Conservation (phyloP, 2,888 invertebrate genomes). For the Sympetrum striolatum region DNA sequence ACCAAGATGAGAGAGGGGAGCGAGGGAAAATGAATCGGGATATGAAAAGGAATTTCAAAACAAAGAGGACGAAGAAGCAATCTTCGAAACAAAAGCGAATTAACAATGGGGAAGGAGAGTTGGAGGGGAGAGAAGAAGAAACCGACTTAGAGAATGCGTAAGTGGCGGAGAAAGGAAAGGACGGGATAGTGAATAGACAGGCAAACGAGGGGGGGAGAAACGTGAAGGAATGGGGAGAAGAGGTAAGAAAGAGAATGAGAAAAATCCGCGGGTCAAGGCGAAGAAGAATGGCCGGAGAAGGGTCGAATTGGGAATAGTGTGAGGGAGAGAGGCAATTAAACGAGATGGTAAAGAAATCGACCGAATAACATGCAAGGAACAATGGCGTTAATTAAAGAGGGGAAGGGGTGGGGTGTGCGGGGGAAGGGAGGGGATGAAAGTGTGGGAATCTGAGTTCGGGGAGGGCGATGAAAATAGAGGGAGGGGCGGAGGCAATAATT, state of each 20-base stretch:
- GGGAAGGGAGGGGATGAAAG: neutral
- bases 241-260: neutral
- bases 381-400: slow-evolving; percentile 37
- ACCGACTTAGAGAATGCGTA: neutral
- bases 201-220: neutral
- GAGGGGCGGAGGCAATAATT: neutral
- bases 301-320: neutral
- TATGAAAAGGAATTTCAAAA: slow-evolving; percentile 32
- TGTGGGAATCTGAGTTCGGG: neutral
- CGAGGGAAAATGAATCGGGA: slow-evolving; percentile 11
- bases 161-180: neutral
- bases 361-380: slow-evolving; percentile 13
- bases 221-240: neutral
- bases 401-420: neutral
- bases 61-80: slow-evolving; percentile 27
- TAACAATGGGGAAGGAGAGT: neutral
- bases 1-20: neutral
- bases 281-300: neutral
- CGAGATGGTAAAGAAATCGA: neutral
- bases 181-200: neutral
- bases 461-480: neutral
- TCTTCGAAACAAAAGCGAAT: slow-evolving; percentile 33
- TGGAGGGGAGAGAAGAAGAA: neutral
- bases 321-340: neutral
- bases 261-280: neutral